phyloP scores from a whole-genome alignment of 2,888 invertebrate genomes.

The Portevinia maculata region DNA sequence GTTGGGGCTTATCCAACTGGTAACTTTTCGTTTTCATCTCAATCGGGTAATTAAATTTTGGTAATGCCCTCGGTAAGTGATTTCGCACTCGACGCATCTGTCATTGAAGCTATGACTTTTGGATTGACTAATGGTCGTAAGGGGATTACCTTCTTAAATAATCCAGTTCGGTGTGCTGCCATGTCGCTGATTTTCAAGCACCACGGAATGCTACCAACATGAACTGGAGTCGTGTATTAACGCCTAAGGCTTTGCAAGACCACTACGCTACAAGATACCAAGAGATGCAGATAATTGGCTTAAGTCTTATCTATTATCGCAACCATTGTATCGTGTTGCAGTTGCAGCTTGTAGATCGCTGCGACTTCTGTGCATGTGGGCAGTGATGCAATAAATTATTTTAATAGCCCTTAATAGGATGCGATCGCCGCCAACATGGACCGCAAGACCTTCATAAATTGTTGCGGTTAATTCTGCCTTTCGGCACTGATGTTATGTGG shows the following conservation, averaged over 20 bases:
- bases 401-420: slow-evolving; percentile 62
- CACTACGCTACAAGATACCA: not conserved
- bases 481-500: slow-evolving; percentile 45
- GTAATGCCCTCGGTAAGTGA: slow-evolving; percentile 12
- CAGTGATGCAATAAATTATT: slow-evolving; percentile 48
- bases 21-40: slow-evolving; percentile 36
- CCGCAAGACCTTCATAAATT: slow-evolving; percentile 43
- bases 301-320: slow-evolving; percentile 42
- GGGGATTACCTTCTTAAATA: slow-evolving; percentile 25
- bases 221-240: slow-evolving; percentile 25
- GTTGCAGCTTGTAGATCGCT: slow-evolving; percentile 11
- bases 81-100: slow-evolving; percentile 11
- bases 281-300: slow-evolving; percentile 45
- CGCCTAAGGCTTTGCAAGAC: not conserved
- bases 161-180: slow-evolving; percentile 2
- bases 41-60: slow-evolving; percentile 41
- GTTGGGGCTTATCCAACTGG: not conserved
- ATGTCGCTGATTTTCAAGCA: not conserved
- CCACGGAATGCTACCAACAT: not conserved
- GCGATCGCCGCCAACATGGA: slow-evolving; percentile 20
- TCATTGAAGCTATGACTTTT: slow-evolving; percentile 5
- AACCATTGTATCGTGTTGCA: slow-evolving; percentile 44
- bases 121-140: slow-evolving; percentile 18
- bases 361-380: slow-evolving; percentile 36
- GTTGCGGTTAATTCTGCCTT: slow-evolving; percentile 53